Evolutionary conservation across 2,888 invertebrate species (phyloP).

Genomic region (Orgyia antiqua): DNA sequence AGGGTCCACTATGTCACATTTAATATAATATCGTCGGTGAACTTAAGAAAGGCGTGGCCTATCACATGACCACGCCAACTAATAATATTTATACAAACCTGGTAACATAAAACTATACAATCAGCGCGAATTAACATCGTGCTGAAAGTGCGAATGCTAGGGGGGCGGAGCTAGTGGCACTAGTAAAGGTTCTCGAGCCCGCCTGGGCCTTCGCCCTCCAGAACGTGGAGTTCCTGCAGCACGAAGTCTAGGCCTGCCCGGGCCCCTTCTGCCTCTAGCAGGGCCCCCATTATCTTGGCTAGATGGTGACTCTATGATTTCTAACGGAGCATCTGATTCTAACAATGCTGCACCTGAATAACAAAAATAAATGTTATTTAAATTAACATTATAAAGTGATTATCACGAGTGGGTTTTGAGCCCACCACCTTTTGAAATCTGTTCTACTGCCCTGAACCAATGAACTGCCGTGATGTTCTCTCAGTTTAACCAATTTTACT

Average conservation of each 20-base stretch:
- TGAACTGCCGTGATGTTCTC: too few relatives aligned
- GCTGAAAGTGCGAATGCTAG: slow-evolving; percentile 20
- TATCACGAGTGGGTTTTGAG: neutral
- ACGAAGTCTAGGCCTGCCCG: slow-evolving; percentile 27
- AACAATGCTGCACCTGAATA: slow-evolving; percentile 54
- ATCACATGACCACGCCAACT: too few relatives aligned
- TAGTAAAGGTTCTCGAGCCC: slow-evolving; percentile 59
- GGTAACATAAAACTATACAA: neutral
- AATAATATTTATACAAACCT: too few relatives aligned
- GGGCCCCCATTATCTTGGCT: neutral
- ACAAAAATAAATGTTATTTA: neutral
- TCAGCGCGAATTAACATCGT: neutral
- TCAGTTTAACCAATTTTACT: too few relatives aligned
- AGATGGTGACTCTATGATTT: slow-evolving; percentile 26
- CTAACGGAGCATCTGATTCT: slow-evolving; percentile 54
- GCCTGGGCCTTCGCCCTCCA: slow-evolving; percentile 42
- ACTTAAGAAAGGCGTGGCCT: too few relatives aligned
- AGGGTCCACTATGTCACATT: too few relatives aligned
- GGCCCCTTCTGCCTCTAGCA: slow-evolving; percentile 21
- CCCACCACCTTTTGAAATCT: neutral
- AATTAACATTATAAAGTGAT: neutral
- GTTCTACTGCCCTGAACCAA: too few relatives aligned
- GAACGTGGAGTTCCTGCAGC: slow-evolving; percentile 32
- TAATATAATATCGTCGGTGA: too few relatives aligned
- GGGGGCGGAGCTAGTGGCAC: slow-evolving; percentile 76